These are phyloP conservation scores for Ceratotherium simum DNA, from an alignment of 2,113 vertebrate genomes.

Conservation along the genomic window DNA sequence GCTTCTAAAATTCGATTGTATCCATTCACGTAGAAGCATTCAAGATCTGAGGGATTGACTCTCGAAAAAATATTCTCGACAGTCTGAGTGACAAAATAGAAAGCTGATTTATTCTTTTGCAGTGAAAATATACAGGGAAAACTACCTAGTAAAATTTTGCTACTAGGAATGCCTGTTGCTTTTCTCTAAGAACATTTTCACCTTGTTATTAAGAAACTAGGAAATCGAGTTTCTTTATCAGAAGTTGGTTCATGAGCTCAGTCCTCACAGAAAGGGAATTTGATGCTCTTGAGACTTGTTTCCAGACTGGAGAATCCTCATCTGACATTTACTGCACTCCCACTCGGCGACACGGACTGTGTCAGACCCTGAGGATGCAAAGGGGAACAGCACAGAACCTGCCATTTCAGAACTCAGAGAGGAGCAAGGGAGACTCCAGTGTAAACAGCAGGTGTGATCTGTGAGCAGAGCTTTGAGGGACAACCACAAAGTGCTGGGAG, in stretches of 20 bases:
- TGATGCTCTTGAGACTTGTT: background rate
- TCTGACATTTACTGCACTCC: background rate
- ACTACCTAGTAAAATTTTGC: background rate
- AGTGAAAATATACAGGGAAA: constrained; percentile 4
- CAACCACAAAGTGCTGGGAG: background rate
- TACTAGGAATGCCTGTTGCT: background rate
- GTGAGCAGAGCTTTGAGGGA: background rate
- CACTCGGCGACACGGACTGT: background rate
- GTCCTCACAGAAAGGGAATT: background rate
- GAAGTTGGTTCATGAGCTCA: constrained; percentile 5
- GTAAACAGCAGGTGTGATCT: background rate
- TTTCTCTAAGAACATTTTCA: constrained; percentile 13
- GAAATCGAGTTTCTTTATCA: constrained; percentile 38
- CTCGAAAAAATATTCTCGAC: background rate
- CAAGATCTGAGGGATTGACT: constrained; percentile 6
- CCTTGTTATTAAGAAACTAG: constrained; percentile 16
- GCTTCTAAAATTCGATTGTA: background rate
- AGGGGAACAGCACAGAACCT: constrained; percentile 1
- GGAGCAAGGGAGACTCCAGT: background rate
- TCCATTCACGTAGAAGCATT: background rate
- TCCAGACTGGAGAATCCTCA: background rate
- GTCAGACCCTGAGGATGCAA: background rate
- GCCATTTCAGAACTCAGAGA: constrained; percentile 10
- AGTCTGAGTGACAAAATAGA: background rate
- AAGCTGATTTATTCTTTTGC: background rate